Evolutionary conservation across 2,888 invertebrate genomes (phyloP).

Genomic region (Netelia inedita): DNA sequence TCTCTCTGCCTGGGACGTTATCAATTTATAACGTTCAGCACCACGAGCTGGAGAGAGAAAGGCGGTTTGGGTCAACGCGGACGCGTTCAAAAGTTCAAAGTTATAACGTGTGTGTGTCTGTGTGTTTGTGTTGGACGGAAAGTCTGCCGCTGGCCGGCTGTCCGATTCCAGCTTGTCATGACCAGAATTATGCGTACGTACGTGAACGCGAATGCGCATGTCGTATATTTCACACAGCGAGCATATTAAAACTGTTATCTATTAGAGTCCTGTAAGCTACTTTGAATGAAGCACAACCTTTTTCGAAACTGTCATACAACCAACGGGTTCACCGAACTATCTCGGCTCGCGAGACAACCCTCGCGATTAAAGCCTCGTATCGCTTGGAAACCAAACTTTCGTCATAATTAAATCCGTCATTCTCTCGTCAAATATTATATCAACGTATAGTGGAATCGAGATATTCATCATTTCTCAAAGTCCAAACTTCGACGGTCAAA

Average conservation of each 20-base stretch:
- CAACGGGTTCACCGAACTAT: not conserved
- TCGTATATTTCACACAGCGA: slow-evolving; percentile 13
- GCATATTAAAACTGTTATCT: slow-evolving; percentile 51
- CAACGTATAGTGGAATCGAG: too few relatives aligned
- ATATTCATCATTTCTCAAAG: too few relatives aligned
- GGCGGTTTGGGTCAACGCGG: slow-evolving; percentile 15
- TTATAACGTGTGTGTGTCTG: slow-evolving; percentile 16
- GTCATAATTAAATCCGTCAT: too few relatives aligned
- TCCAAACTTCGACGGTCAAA: too few relatives aligned
- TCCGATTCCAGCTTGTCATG: slow-evolving; percentile 40
- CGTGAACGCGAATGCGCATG: not conserved
- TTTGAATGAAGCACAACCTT: slow-evolving; percentile 15
- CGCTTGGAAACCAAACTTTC: too few relatives aligned
- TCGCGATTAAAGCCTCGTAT: too few relatives aligned
- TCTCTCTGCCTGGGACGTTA: slow-evolving; percentile 31
- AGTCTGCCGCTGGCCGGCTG: slow-evolving; percentile 20
- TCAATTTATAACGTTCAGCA: slow-evolving; percentile 57
- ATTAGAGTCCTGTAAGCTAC: slow-evolving; percentile 17
- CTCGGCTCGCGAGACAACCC: too few relatives aligned
- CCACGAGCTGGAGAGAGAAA: not conserved
- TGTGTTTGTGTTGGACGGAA: slow-evolving; percentile 13
- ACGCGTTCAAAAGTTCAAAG: slow-evolving; percentile 42
- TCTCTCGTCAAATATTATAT: too few relatives aligned
- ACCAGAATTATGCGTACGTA: slow-evolving; percentile 29
- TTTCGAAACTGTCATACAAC: slow-evolving; percentile 9